Percentiles rank a stretch among this genome's conserved stretches.
phyloP scores from a whole-genome alignment of 2,888 invertebrate species.

The Sussaba pulchella region DNA sequence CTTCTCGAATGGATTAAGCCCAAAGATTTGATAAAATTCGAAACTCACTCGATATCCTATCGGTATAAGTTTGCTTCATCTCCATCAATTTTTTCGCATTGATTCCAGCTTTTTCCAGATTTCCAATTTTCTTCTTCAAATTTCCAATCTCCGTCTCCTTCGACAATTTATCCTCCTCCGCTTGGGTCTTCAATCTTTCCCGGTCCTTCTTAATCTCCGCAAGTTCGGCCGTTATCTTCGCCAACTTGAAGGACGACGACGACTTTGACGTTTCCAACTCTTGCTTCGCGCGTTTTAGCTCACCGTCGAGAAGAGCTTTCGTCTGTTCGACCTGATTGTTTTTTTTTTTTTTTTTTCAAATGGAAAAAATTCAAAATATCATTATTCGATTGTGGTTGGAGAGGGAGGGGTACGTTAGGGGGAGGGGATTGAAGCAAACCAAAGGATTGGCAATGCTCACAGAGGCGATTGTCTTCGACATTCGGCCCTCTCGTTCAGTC shows the following conservation, averaged over 20 bases:
- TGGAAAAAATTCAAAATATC: constrained; percentile 39
- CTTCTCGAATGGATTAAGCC: too few species aligned
- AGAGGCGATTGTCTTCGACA: constrained; percentile 78
- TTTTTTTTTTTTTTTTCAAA: too few species aligned
- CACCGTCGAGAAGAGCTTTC: constrained; percentile 86
- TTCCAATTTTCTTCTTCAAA: constrained; percentile 90
- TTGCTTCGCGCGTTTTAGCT: constrained; percentile 87
- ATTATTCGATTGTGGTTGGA: too few species aligned
- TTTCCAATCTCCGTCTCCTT: constrained; percentile 92
- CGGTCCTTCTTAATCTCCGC: constrained; percentile 86
- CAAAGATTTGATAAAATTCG: too few species aligned
- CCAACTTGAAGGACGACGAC: constrained; percentile 84
- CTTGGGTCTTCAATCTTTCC: constrained; percentile 88
- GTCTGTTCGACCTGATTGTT: constrained; percentile 86
- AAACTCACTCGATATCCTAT: constrained; percentile 89
- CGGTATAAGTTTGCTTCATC: constrained; percentile 89
- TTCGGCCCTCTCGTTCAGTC: constrained; percentile 78
- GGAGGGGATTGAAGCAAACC: constrained; percentile 53
- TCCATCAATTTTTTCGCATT: constrained; percentile 89
- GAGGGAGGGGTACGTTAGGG: not conserved
- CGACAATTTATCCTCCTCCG: constrained; percentile 91
- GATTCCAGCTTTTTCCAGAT: constrained; percentile 87
- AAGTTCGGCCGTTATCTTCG: constrained; percentile 85
- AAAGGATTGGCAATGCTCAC: constrained; percentile 72
- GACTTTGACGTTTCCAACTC: constrained; percentile 85